phyloP scores from a whole-genome alignment of 2,888 invertebrate genomes.

The Aspidiotus destructor region DNA sequence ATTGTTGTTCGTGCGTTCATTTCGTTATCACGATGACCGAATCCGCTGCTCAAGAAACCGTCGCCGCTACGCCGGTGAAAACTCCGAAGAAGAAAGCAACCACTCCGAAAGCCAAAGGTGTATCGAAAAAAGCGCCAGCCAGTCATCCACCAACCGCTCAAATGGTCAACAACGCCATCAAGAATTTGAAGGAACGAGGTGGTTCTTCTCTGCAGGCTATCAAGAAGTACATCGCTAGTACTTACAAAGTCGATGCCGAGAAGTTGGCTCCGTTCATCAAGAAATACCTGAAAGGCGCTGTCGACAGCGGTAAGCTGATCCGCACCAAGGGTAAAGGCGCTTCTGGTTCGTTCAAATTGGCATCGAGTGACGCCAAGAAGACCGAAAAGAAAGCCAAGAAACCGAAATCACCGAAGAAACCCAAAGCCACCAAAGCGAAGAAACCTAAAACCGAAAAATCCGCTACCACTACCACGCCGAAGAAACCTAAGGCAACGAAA shows the following conservation, averaged over 20 bases:
- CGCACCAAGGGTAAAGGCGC: slow-evolving; percentile 47
- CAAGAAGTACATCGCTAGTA: slow-evolving; percentile 53
- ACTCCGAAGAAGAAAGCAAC: slow-evolving; percentile 37
- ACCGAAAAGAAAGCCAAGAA: slow-evolving; percentile 12
- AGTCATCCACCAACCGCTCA: slow-evolving; percentile 47
- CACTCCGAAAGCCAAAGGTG: slow-evolving; percentile 33
- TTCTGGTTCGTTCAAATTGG: slow-evolving; percentile 26
- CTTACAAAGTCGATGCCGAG: slow-evolving; percentile 52
- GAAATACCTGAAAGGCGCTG: slow-evolving; percentile 50
- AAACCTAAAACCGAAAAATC: slow-evolving; percentile 36
- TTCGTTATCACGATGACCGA: slow-evolving; percentile 11
- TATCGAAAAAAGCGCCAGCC: slow-evolving; percentile 39
- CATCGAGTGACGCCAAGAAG: not conserved
- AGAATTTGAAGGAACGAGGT: slow-evolving; percentile 32
- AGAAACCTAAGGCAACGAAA: not conserved
- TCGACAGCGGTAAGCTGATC: slow-evolving; percentile 46
- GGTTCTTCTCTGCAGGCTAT: slow-evolving; percentile 51
- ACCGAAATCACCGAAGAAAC: slow-evolving; percentile 30
- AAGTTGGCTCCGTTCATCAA: slow-evolving; percentile 52
- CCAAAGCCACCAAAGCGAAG: not conserved
- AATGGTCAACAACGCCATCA: slow-evolving; percentile 52
- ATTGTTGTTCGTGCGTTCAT: not conserved
- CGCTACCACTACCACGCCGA: slow-evolving; percentile 35
- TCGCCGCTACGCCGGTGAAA: slow-evolving; percentile 33
- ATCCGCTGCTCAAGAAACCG: slow-evolving; percentile 24